Evolutionary conservation across 2,888 invertebrate species (phyloP), one percentile per base, ranked within the genome.

Genomic region (Itoplectis maculator): DNA sequence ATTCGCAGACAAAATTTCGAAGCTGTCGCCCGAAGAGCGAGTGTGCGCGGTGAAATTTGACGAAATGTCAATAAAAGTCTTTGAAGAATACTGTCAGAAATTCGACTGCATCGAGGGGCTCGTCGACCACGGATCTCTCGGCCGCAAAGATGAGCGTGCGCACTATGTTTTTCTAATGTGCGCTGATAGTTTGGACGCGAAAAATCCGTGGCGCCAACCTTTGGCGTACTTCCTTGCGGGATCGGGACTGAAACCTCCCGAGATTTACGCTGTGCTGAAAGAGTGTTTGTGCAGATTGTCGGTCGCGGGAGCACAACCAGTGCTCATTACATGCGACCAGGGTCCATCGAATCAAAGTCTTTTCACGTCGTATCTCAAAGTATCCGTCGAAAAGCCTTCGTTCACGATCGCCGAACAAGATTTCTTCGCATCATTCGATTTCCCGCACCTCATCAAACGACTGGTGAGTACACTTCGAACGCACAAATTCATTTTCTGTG

Each of bases 61-160:
- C 42, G 42, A 42, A 42, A 42, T 42, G 42, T 42, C 42, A 42
- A 42, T 42, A 3, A 42, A 42, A 42, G 8, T 42, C 42, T 42
- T 42, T 42, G 42, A 42, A 8, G 42, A 42, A 42, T 72, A 78
- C 54, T 78, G 42, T 1, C 5, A 7, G 7, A 78, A 79, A 29
- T 72, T 51, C 29, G 82, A 83, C 56, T 76, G 49, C 4, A 81
- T 84, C n/a, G 81, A 86, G 68, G 81, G 84, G 3, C 75, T 86
- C 8, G 74, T 79, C 2, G 82, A 84, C 56, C 73, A 79, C 9
- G 83, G 80, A 9, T 65, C 65, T 13, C 68, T 81, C 9, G 82
- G 83, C 0, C 61, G 82, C 13, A 20, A 20, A 7, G 35, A 73
- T 6, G 73, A 82, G 40, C 61, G 77, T 15, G 81, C 82, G 1